Conservation (phyloP, 2,113 vertebrate genomes). For the Chelonoidis abingdonii region DNA sequence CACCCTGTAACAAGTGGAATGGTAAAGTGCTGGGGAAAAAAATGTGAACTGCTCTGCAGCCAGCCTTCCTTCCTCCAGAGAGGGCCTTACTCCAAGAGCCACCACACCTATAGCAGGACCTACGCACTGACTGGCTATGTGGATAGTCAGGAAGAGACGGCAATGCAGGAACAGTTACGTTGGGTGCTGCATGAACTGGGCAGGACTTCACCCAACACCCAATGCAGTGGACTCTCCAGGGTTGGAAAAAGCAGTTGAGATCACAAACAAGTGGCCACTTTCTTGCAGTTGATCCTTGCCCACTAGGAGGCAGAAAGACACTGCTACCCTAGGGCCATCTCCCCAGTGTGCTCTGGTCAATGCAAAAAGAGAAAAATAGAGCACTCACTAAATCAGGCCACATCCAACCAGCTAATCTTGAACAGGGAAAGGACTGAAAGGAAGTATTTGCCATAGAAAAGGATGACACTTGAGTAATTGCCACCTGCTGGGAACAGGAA, state of each 20-base stretch:
- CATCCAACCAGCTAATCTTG: not conserved
- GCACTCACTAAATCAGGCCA: not conserved
- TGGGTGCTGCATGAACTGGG: no score
- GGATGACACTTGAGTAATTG: not conserved
- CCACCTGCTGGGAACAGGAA: not conserved
- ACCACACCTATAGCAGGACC: not conserved
- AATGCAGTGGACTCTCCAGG: no score
- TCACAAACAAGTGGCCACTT: no score
- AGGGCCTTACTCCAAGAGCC: not conserved
- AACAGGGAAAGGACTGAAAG: not conserved
- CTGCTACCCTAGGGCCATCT: no score
- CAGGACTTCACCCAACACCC: no score
- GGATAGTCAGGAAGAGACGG: not conserved
- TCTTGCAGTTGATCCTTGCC: no score
- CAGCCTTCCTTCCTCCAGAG: not conserved
- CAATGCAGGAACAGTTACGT: no score
- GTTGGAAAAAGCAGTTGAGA: no score
- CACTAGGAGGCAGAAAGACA: no score
- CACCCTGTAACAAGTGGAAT: not conserved
- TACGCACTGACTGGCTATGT: not conserved
- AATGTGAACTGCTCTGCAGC: not conserved
- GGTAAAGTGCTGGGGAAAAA: not conserved
- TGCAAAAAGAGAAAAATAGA: not conserved
- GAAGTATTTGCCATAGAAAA: not conserved
- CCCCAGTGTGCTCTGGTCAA: no score